phyloP scores from a whole-genome alignment of 2,797 vertebrate genomes.

The Babyrousa celebensis region DNA sequence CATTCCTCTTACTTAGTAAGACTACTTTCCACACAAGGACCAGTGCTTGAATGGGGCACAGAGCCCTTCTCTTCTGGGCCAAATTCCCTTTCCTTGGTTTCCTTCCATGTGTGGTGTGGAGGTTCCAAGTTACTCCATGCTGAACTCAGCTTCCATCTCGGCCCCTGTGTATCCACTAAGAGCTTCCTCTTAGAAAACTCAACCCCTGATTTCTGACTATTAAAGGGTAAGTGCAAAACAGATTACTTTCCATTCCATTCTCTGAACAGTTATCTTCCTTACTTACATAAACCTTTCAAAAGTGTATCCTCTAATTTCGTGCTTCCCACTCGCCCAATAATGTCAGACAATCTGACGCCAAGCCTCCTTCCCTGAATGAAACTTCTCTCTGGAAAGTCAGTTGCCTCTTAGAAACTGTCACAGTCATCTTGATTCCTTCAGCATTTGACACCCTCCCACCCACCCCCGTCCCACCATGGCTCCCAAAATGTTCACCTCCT shows the following conservation, averaged over 20 bases:
- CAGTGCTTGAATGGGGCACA: neutral
- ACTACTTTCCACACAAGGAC: neutral
- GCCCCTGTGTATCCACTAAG: neutral
- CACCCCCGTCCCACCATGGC: neutral
- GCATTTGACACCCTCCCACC: neutral
- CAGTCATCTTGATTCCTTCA: neutral
- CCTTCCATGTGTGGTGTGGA: neutral
- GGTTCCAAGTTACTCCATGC: neutral
- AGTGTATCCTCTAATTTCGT: neutral
- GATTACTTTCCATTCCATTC: neutral
- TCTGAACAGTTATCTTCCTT: conserved; percentile 27
- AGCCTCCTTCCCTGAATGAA: conserved; percentile 38
- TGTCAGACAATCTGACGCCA: conserved; percentile 54
- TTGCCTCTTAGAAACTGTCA: conserved; percentile 57
- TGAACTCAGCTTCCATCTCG: neutral
- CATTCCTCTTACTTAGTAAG: neutral
- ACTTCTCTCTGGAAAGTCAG: conserved; percentile 50
- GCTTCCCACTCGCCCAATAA: conserved; percentile 1
- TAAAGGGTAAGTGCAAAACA: conserved; percentile 6
- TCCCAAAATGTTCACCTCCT: neutral
- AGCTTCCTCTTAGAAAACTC: neutral
- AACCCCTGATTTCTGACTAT: conserved; percentile 22
- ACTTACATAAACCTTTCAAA: conserved; percentile 23
- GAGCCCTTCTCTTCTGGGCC: neutral
- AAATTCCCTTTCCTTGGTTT: neutral